Base-by-base conservation (phyloP, 2,797 vertebrate species). In the Phylloscopus collybita region DNA sequence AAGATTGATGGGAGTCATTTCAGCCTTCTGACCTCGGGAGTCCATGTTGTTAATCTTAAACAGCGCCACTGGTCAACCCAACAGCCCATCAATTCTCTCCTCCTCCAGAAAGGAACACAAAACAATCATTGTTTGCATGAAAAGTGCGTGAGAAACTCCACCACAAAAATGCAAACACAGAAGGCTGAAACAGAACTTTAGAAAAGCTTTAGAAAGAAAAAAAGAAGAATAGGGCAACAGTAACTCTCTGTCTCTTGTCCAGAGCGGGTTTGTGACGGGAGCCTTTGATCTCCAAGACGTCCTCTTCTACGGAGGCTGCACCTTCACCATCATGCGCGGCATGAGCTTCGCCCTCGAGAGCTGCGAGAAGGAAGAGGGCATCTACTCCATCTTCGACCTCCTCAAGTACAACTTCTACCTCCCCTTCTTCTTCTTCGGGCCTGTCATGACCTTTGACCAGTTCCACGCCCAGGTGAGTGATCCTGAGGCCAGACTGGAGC, bases 381-480 rank as follows among this genome's bases (percentile, higher is more conserved):
- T 98, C 97, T 99, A 99, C 96, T 99, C 98, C 96, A 98, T 99
- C 92, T 97, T 99, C 1, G 99, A 99, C 94, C 98, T 99, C 95
- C 98, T 99, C 97, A 99, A 99, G 91, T 99, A 99, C 98, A 99
- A 99, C 97, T 99, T 99, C 98, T 99, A 99, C 98, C 98, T 99
- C 95, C 99, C 99, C 1, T 99, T 99, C 98, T 99, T 99, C 98
- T 99, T 99, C 97, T 99, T 99, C 0, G 99, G 99, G 62, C 99
- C 99, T 57, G 97, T 99, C 97, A 99, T 99, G 99, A 99, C 99
- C 0, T 99, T 99, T 70, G 99, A 99, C 88, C 98, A 97, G 96
- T 99, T 99, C 97, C 97, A 99, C 6, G 74, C 97, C 47, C 99
- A 99, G 98, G 99, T 99, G 91, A 98, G 97, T 73, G 29, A n/a